Evolutionary conservation across 2,888 invertebrate genomes (phyloP).

Genomic region (Limenitis camilla): DNA sequence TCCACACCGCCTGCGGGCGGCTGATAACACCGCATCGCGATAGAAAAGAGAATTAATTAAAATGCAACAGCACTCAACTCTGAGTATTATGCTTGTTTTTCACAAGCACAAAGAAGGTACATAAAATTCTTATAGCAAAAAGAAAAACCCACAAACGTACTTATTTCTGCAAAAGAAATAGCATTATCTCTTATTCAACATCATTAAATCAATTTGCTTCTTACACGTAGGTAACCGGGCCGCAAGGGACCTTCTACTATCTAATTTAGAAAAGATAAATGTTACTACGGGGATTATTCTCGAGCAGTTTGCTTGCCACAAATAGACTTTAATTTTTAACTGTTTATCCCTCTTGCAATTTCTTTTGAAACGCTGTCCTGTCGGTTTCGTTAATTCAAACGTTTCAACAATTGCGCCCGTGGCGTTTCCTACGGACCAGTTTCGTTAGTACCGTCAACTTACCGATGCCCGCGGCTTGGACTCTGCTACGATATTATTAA

Average conservation of each 20-base stretch:
- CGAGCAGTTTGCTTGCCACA: constrained; percentile 19
- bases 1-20: constrained; percentile 58
- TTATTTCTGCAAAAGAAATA: constrained; percentile 10
- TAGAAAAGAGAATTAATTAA: constrained; percentile 74
- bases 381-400: constrained; percentile 30
- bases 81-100: constrained; percentile 47
- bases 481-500: constrained; percentile 44
- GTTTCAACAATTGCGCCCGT: constrained; percentile 33
- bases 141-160: constrained; percentile 11
- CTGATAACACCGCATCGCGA: constrained; percentile 68
- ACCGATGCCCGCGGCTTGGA: constrained; percentile 36
- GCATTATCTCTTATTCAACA: constrained; percentile 21
- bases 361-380: constrained; percentile 19
- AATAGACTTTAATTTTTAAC: constrained; percentile 25
- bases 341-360: constrained; percentile 21
- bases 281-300: constrained; percentile 23
- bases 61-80: constrained; percentile 70
- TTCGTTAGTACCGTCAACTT: constrained; percentile 43
- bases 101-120: constrained; percentile 32
- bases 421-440: constrained; percentile 35
- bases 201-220: constrained; percentile 23
- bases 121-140: constrained; percentile 40
- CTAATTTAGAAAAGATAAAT: constrained; percentile 25
- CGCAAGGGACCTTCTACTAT: constrained; percentile 21
- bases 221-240: constrained; percentile 18